A percentile compares a stretch with the other conserved stretches of the same genome.
Conservation (phyloP, 2,113 vertebrate species). For the Channa maculata region DNA sequence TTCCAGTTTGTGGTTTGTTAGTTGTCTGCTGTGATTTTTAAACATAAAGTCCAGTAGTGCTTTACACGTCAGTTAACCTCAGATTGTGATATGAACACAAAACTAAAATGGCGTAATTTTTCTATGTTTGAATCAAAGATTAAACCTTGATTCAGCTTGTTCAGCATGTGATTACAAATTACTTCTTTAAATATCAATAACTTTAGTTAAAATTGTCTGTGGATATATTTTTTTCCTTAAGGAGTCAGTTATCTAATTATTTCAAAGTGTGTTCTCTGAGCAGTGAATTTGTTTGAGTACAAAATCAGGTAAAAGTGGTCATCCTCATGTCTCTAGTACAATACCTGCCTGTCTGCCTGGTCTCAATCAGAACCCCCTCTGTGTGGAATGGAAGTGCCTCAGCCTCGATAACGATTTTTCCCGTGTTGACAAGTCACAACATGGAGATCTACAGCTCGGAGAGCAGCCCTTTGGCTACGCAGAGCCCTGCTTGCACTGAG, state of each 20-base stretch:
- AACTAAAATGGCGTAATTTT: constrained; percentile 14
- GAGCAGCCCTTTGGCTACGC: constrained; percentile 85
- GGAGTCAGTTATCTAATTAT: constrained; percentile 31
- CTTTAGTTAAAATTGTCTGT: neutral
- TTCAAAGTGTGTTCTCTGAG: constrained; percentile 32
- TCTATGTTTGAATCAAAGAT: neutral
- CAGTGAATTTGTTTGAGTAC: constrained; percentile 30
- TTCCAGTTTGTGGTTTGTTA: constrained; percentile 4
- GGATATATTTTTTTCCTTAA: neutral
- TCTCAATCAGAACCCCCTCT: constrained; percentile 73
- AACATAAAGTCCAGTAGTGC: neutral
- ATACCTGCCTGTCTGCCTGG: constrained; percentile 72
- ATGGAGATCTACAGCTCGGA: constrained; percentile 85
- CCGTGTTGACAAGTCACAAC: constrained; percentile 86
- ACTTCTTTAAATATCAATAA: constrained; percentile 1
- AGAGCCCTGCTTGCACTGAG: constrained; percentile 81
- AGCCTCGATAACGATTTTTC: constrained; percentile 82
- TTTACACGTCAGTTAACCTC: neutral
- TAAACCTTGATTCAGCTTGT: neutral
- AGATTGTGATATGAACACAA: constrained; percentile 7
- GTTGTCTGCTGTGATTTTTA: constrained; percentile 13
- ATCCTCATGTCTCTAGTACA: constrained; percentile 49
- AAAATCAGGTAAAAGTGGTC: constrained; percentile 30
- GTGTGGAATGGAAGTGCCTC: constrained; percentile 79
- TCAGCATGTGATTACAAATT: neutral